These are phyloP conservation scores for Eumacrocentrus americanus DNA, from an alignment of 2,888 invertebrate species.

Conservation along the genomic window DNA sequence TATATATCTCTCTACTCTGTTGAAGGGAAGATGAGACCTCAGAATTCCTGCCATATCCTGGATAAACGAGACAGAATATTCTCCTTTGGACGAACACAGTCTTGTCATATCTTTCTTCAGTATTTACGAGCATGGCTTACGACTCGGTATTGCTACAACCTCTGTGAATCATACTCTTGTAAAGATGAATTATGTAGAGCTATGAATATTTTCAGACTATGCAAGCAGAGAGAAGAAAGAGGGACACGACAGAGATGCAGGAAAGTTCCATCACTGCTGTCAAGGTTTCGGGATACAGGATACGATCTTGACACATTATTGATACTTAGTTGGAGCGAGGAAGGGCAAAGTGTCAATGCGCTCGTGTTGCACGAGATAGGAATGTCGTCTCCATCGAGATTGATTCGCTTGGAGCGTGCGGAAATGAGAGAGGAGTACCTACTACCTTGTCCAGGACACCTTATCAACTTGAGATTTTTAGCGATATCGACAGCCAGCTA, in stretches of 20 bases:
- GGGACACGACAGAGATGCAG: too few species aligned
- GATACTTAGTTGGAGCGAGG: not conserved
- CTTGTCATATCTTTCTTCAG: too few species aligned
- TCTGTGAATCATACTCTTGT: too few species aligned
- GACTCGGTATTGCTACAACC: too few species aligned
- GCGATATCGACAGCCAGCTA: not conserved
- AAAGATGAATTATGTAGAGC: too few species aligned
- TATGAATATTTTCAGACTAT: not conserved
- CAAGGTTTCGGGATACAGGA: not conserved
- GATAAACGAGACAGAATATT: too few species aligned
- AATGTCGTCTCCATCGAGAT: conserved; percentile 15
- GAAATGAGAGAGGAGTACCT: not conserved
- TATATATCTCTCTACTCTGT: not conserved
- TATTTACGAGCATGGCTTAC: too few species aligned
- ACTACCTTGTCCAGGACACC: not conserved
- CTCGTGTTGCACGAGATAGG: conserved; percentile 11
- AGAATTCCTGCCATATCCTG: too few species aligned
- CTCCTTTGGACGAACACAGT: too few species aligned
- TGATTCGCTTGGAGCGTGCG: not conserved
- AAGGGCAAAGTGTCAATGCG: not conserved
- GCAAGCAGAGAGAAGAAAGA: not conserved
- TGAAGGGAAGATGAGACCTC: not conserved
- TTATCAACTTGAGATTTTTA: not conserved
- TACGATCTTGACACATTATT: not conserved
- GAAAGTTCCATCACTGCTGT: not conserved